Percentiles rank a stretch among this genome's conserved stretches.
These are phyloP conservation scores for Tribolium madens DNA, from an alignment of 1,140 invertebrate genomes.

Conservation along the genomic window DNA sequence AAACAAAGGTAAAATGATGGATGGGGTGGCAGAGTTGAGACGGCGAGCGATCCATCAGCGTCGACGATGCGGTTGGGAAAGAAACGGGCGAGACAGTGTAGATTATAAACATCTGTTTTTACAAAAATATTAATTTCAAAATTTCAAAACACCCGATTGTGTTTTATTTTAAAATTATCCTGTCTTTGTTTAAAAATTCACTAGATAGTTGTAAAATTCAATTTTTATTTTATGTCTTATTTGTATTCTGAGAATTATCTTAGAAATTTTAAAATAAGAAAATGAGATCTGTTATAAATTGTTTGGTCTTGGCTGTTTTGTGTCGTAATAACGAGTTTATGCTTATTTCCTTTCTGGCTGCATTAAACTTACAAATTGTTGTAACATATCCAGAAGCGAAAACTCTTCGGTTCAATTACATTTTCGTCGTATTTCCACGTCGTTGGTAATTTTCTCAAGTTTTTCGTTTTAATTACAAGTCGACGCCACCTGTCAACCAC, in stretches of 20 bases:
- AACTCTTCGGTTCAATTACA: background rate
- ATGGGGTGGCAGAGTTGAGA: constrained; percentile 55
- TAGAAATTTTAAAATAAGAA: background rate
- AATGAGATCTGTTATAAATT: constrained; percentile 16
- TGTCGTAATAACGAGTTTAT: background rate
- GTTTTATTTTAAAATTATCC: too few relatives aligned
- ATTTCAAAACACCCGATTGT: too few relatives aligned
- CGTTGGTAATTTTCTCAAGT: background rate
- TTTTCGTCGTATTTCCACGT: background rate
- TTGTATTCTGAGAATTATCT: too few relatives aligned
- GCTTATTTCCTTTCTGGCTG: background rate
- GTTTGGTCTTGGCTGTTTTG: constrained; percentile 6
- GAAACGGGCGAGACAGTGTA: constrained; percentile 35
- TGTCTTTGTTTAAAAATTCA: too few relatives aligned
- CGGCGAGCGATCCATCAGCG: constrained; percentile 57
- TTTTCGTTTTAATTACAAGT: constrained; percentile 15
- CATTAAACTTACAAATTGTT: constrained; percentile 5
- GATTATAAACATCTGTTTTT: background rate
- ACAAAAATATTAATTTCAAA: constrained; percentile 4
- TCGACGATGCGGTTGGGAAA: constrained; percentile 47
- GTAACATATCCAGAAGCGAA: constrained; percentile 6
- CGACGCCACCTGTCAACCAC: constrained; percentile 16
- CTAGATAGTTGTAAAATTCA: too few relatives aligned
- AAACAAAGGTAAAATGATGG: constrained; percentile 63
- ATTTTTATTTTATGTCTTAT: too few relatives aligned